Percentiles rank a stretch among this genome's conserved stretches.
These are phyloP conservation scores for Holotrichia oblita DNA, from an alignment of 1,140 invertebrate genomes.

Conservation along the genomic window DNA sequence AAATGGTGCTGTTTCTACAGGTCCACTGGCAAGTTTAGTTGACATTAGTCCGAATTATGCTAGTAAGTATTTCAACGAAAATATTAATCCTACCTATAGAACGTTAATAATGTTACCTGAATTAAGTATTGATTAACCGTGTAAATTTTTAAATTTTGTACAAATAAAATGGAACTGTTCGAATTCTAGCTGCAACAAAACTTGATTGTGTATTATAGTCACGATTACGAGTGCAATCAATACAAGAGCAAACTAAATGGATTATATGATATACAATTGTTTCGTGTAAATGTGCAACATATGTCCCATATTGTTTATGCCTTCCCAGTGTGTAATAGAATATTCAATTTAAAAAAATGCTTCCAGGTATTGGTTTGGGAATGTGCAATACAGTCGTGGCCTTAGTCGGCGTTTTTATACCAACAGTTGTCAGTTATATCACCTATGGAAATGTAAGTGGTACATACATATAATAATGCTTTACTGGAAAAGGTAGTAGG, in stretches of 20 bases:
- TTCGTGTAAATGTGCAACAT: too few relatives aligned
- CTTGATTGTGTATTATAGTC: too few relatives aligned
- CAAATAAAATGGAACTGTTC: too few relatives aligned
- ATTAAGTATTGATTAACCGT: not conserved
- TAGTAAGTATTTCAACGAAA: conserved; percentile 58
- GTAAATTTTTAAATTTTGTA: not conserved
- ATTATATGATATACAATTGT: too few relatives aligned
- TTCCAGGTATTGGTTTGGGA: conserved; percentile 56
- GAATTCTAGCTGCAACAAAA: too few relatives aligned
- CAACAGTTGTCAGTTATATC: conserved; percentile 52
- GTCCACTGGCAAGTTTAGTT: conserved; percentile 70
- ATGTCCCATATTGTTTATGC: not conserved
- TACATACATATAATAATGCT: too few relatives aligned
- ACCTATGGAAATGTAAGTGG: conserved; percentile 55
- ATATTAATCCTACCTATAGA: not conserved
- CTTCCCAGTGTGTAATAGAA: not conserved
- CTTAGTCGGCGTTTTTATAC: conserved; percentile 56
- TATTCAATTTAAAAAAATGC: conserved; percentile 22
- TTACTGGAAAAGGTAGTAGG: too few relatives aligned
- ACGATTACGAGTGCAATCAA: too few relatives aligned
- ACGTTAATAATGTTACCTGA: not conserved
- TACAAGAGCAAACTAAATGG: too few relatives aligned
- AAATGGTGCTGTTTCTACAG: conserved; percentile 73
- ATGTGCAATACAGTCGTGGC: conserved; percentile 52
- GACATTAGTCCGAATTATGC: conserved; percentile 77